phyloP scores from a whole-genome alignment of 2,797 vertebrate species.

The Aselliscus stoliczkanus region DNA sequence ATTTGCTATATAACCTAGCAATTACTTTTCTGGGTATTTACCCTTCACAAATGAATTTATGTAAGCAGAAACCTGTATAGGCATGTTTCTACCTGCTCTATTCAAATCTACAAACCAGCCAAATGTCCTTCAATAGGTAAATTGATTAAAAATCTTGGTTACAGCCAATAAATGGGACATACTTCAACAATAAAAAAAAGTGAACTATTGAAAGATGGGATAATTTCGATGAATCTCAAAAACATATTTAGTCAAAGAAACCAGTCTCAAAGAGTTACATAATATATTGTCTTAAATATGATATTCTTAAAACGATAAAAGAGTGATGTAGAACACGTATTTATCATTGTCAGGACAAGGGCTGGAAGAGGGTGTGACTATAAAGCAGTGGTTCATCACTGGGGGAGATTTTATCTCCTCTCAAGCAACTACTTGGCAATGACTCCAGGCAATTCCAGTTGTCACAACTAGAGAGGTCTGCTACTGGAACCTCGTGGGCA shows the following conservation, averaged over 20 bases:
- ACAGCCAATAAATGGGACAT: neutral
- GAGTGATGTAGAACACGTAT: neutral
- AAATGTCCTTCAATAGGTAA: neutral
- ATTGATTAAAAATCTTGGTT: neutral
- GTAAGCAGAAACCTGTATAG: neutral
- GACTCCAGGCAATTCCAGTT: neutral
- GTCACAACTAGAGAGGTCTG: neutral
- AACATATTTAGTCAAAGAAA: neutral
- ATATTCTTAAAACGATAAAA: neutral
- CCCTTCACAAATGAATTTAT: neutral
- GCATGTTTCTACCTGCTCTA: neutral
- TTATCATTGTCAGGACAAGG: neutral
- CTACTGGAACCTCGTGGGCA: neutral
- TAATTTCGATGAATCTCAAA: neutral
- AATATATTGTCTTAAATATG: neutral
- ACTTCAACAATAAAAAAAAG: neutral
- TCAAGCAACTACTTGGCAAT: neutral
- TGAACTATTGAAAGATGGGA: neutral
- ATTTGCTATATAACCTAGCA: neutral
- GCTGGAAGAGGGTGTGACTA: neutral
- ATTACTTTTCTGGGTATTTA: neutral
- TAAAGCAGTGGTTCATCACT: neutral
- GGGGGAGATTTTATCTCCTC: neutral
- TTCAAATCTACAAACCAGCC: neutral
- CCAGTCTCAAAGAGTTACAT: neutral